Evolutionary conservation across 1,140 invertebrate species (phyloP).

Genomic region (Orussus abietinus): DNA sequence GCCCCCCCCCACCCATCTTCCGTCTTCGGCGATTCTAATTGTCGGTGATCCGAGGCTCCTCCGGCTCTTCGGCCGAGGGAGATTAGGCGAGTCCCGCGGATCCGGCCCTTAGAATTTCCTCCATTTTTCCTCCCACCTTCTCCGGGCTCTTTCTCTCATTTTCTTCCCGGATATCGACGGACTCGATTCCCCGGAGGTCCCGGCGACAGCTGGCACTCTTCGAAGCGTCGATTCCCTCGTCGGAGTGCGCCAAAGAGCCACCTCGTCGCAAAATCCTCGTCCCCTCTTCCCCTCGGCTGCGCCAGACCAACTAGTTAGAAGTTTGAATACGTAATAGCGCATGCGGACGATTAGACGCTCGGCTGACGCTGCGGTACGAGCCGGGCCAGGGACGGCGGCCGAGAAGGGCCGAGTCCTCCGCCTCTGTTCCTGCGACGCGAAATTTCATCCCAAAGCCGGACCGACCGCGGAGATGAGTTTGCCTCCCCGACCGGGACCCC

Average conservation of each 20-base stretch:
- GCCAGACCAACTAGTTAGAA: conserved; percentile 29
- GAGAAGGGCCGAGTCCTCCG: conserved; percentile 22
- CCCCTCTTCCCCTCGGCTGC: conserved; percentile 14
- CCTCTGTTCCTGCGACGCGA: conserved; percentile 7
- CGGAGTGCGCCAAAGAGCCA: too few species aligned
- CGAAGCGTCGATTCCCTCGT: too few species aligned
- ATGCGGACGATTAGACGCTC: conserved; percentile 27
- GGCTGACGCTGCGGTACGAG: conserved; percentile 18
- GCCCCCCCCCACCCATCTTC: conserved; percentile 10
- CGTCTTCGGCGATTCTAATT: conserved; percentile 52
- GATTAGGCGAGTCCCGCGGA: too few species aligned
- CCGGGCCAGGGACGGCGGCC: too few species aligned
- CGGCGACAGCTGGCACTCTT: too few species aligned
- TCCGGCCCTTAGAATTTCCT: too few species aligned
- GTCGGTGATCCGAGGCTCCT: conserved; percentile 27
- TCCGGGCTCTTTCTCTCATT: too few species aligned
- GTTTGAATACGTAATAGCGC: conserved; percentile 32
- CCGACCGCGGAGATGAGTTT: conserved; percentile 7
- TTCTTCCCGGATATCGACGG: too few species aligned
- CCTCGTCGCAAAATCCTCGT: conserved; percentile 14
- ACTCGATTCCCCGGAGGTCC: too few species aligned
- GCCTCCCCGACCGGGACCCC: conserved; percentile 1
- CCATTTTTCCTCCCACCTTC: too few species aligned
- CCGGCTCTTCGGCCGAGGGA: too few species aligned
- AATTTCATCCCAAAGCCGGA: conserved; percentile 17